Conservation (phyloP, 2,888 invertebrate species). For the Oxycera nigricornis region DNA sequence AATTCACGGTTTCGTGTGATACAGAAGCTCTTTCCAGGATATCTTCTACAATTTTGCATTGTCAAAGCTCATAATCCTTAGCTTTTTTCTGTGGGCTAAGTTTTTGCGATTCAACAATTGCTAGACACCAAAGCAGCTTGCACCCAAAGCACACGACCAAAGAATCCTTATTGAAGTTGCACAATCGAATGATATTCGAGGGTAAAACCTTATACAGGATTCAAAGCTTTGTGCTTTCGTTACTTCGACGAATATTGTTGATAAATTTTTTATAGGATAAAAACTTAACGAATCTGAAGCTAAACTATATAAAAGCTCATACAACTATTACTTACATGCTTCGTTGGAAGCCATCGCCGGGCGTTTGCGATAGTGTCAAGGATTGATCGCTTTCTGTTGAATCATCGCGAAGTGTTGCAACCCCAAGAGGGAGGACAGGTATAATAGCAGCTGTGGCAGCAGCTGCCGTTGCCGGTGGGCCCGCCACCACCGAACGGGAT, state of each 20-base stretch:
- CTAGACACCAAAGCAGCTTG: too few species aligned
- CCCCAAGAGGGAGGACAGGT: slow-evolving; percentile 61
- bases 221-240: neutral
- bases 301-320: neutral
- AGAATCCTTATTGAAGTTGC: too few species aligned
- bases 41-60: too few species aligned
- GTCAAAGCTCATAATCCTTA: too few species aligned
- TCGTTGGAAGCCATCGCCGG: slow-evolving; percentile 61
- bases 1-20: too few species aligned
- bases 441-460: slow-evolving; percentile 63
- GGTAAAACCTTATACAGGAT: too few species aligned
- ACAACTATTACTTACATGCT: slow-evolving; percentile 58
- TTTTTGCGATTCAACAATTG: too few species aligned
- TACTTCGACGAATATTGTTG: neutral
- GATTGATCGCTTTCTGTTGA: slow-evolving; percentile 63
- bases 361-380: slow-evolving; percentile 61
- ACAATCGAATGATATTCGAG: too few species aligned
- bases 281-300: neutral
- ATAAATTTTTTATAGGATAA: too few species aligned
- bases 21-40: too few species aligned
- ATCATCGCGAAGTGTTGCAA: slow-evolving; percentile 62
- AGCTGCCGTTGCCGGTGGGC: slow-evolving; percentile 62
- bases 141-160: too few species aligned
- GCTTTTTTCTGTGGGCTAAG: too few species aligned
- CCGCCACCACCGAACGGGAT: slow-evolving; percentile 60